Conservation (phyloP, 2,113 vertebrate species). For the Pontoporia blainvillei region DNA sequence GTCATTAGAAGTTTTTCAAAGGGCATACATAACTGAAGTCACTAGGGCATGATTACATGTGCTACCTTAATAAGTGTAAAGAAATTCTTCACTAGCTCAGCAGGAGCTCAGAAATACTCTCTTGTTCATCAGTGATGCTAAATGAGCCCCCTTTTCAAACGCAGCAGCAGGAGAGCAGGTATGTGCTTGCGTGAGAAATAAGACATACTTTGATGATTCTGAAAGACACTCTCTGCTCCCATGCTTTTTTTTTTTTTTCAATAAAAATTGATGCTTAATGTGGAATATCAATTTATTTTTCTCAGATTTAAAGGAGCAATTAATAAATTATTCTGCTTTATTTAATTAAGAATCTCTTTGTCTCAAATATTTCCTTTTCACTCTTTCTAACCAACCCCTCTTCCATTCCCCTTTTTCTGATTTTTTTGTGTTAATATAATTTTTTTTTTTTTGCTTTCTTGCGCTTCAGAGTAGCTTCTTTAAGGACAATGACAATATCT, state of each 20-base stretch:
- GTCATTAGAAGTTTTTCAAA: conserved; percentile 55
- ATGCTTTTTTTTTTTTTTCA: background rate
- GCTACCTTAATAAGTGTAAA: conserved; percentile 8
- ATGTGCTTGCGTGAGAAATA: background rate
- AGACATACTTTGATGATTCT: background rate
- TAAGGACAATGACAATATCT: background rate
- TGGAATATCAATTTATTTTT: background rate
- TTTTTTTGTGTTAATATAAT: background rate
- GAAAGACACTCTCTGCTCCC: background rate
- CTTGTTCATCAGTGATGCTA: background rate
- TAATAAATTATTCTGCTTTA: background rate
- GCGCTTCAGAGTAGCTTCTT: background rate
- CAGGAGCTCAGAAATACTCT: background rate
- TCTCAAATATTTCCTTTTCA: background rate
- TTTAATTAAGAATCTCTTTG: conserved; percentile 10
- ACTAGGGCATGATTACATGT: background rate
- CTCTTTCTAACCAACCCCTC: background rate
- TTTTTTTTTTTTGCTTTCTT: background rate
- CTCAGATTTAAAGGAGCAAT: background rate
- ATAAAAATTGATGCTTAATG: background rate
- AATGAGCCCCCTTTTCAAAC: background rate
- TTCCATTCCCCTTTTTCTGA: background rate
- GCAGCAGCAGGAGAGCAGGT: background rate
- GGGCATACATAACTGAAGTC: conserved; percentile 10
- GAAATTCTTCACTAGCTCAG: background rate